Evolutionary conservation across 1,140 invertebrate genomes (phyloP).

Genomic region (Helicoverpa armigera): DNA sequence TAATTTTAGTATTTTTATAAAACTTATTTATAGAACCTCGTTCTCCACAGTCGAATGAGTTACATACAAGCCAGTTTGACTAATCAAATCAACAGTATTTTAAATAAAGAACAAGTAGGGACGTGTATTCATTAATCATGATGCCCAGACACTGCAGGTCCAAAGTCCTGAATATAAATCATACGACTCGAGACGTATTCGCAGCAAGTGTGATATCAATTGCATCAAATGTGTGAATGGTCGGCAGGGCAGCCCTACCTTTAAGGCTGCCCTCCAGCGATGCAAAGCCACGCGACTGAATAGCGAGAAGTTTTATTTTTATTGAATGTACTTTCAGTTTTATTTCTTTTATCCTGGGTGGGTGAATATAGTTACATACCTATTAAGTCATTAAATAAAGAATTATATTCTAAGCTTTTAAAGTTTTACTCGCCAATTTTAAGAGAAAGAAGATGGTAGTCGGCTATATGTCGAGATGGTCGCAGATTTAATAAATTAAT

Average conservation of each 20-base stretch:
- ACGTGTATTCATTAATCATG: neutral
- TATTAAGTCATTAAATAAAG: too few relatives aligned
- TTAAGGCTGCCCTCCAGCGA: slow-evolving; percentile 14
- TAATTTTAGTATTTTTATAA: slow-evolving; percentile 1
- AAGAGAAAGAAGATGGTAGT: too few relatives aligned
- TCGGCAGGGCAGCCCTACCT: slow-evolving; percentile 36
- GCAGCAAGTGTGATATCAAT: slow-evolving; percentile 31
- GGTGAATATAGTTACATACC: too few relatives aligned
- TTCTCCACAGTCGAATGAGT: too few relatives aligned
- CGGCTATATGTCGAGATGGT: too few relatives aligned
- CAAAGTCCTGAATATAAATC: slow-evolving; percentile 25
- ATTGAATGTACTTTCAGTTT: neutral
- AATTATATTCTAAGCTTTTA: too few relatives aligned
- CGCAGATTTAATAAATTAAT: too few relatives aligned
- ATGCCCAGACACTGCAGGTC: neutral
- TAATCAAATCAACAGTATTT: neutral
- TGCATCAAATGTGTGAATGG: slow-evolving; percentile 43
- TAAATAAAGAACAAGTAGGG: neutral
- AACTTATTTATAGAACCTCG: too few relatives aligned
- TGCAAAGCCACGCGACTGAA: slow-evolving; percentile 1
- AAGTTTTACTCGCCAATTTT: too few relatives aligned
- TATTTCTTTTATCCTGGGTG: neutral
- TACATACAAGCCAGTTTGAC: neutral
- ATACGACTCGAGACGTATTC: slow-evolving; percentile 10
- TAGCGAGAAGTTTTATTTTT: neutral